These are phyloP conservation scores for Diadema setosum DNA, from an alignment of 35 echinoderm and acorn worm genomes.

Conservation along the genomic window DNA sequence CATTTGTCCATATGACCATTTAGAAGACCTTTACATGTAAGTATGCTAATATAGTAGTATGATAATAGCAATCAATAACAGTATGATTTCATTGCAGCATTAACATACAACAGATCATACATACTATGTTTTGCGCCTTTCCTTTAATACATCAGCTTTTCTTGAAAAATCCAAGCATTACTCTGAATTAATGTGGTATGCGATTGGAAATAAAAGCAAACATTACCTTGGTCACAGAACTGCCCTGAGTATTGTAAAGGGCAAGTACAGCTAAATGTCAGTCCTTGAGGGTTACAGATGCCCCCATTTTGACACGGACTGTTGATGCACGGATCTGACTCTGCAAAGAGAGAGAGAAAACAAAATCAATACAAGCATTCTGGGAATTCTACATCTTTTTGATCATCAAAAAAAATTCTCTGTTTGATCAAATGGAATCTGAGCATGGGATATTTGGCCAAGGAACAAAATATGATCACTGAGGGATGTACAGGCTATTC, in stretches of 20 bases:
- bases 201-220: not conserved
- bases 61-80: not conserved
- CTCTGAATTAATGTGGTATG: not conserved
- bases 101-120: not conserved
- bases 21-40: not conserved
- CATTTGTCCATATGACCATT: not conserved
- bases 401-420: not conserved
- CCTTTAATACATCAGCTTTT: not conserved
- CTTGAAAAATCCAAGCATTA: not conserved
- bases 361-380: not conserved
- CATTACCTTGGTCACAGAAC: not conserved
- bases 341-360: not conserved
- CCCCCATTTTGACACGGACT: constrained; percentile 36
- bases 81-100: not conserved
- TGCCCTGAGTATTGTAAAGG: not conserved
- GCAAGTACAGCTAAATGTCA: not conserved
- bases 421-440: not conserved
- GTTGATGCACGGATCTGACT: constrained; percentile 22
- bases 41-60: not conserved
- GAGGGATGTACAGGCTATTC: not conserved
- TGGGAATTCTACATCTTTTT: not conserved
- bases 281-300: not conserved
- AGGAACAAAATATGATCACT: not conserved
- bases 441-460: not conserved
- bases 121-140: too few relatives aligned